Evolutionary conservation across 2,888 invertebrate genomes (phyloP).

Genomic region (Lepidochitona cinerea): DNA sequence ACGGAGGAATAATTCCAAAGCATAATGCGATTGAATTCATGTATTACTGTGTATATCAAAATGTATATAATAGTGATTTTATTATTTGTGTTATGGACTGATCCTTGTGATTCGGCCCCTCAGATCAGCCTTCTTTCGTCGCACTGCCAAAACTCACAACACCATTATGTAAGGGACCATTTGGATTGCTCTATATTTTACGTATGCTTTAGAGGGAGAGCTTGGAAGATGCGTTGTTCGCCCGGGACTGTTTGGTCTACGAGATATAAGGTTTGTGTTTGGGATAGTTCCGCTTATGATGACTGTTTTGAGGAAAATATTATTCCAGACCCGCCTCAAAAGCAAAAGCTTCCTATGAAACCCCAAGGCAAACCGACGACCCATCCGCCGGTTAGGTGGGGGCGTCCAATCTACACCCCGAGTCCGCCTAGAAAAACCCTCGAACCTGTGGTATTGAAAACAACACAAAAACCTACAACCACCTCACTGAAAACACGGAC

Average conservation of each 20-base stretch:
- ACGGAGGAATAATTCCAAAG: no score
- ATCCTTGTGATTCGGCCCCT: neutral
- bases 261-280: neutral
- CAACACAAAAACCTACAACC: neutral
- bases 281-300: neutral
- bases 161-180: neutral
- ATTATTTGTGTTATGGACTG: neutral
- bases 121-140: neutral
- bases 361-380: neutral
- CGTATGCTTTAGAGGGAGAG: neutral
- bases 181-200: neutral
- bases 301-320: neutral
- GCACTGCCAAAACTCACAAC: neutral
- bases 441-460: neutral
- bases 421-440: neutral
- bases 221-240: conserved; percentile 1
- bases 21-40: neutral
- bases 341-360: neutral
- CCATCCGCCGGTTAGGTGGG: neutral
- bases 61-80: neutral
- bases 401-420: neutral
- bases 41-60: neutral
- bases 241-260: neutral
- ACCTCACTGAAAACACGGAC: neutral
- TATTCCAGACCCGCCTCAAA: neutral